Base-by-base conservation (phyloP, 2,797 vertebrate genomes). In the Ptychobarbus kaznakovi region DNA sequence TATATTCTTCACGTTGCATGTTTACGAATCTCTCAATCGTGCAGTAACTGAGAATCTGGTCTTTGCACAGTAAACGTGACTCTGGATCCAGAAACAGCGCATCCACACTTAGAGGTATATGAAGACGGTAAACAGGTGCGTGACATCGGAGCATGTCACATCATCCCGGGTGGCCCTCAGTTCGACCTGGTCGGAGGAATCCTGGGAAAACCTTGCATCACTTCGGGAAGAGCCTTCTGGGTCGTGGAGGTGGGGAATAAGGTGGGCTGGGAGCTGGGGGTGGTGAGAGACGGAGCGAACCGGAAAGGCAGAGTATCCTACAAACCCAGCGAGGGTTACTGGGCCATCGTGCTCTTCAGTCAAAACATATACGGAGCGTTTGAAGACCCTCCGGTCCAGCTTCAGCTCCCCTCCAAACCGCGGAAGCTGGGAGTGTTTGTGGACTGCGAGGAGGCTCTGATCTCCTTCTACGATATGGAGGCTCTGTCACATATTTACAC, bases 381-480 rank as follows among this genome's bases (percentile, higher is more conserved):
- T 28, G 77, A 63, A 44, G 79, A 87, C 35, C 75, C 58, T 58
- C 82, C 82, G 3, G 44, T 72, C 8, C 32, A 1, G 22, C 69
- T 90, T 8, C 20, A 25, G 3, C 86, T 83, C 32, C 8, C 3
- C 15, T 22, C 72, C 3, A 78, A 32, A 15, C 94, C 94, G 0
- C 69, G 58, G 5, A 83, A 90, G 0, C 88, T 95, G 51, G 91
- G 91, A 0, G 4, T 96, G 40, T 95, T 92, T 87, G 87, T 95
- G 84, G 93, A 96, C 90, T 92, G 85, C 0, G 28, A 90, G 8
- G 91, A 90, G 20, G 90, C 85, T 11, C 88, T 94, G n/a, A 73
- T 94, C 7, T 92, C 93, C 53, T 94, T 94, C 89, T 94, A 92
- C 53, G 89, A 93, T 87, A 81, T 89, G 85, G 81, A 75, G 69